phyloP scores from a whole-genome alignment of 2,888 invertebrate species.

The Lamellibrachia columna region DNA sequence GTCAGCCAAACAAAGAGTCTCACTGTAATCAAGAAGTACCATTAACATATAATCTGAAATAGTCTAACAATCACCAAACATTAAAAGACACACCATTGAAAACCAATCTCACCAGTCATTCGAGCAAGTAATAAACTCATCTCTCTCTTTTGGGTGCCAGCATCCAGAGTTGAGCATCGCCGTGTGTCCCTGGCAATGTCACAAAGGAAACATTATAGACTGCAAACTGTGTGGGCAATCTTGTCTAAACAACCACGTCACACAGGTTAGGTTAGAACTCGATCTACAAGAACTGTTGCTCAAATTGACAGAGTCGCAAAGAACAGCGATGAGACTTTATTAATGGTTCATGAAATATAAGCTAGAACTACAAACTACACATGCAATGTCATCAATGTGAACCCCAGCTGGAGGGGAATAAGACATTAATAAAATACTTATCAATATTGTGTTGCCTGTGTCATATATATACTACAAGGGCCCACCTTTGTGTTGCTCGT shows the following conservation, averaged over 20 bases:
- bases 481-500: too few species aligned
- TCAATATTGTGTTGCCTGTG: too few species aligned
- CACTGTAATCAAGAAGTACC: too few species aligned
- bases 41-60: not conserved
- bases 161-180: constrained; percentile 88
- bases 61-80: not conserved
- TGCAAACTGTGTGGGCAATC: not conserved
- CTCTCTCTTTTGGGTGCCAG: constrained; percentile 91
- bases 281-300: not conserved
- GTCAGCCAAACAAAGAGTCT: too few species aligned
- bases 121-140: constrained; percentile 94
- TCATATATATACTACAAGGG: too few species aligned
- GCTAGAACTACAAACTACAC: not conserved
- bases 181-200: constrained; percentile 78
- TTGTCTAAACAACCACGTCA: not conserved
- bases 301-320: not conserved
- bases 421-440: too few species aligned
- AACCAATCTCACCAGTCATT: constrained; percentile 77
- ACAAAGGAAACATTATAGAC: not conserved
- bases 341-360: not conserved
- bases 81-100: not conserved
- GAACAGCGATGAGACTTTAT: not conserved
- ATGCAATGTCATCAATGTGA: too few species aligned
- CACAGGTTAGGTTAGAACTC: not conserved
- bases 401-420: too few species aligned